Percentiles rank a stretch among this genome's conserved stretches.
phyloP scores from a whole-genome alignment of 2,888 invertebrate genomes.

The Trachelus stipa region DNA sequence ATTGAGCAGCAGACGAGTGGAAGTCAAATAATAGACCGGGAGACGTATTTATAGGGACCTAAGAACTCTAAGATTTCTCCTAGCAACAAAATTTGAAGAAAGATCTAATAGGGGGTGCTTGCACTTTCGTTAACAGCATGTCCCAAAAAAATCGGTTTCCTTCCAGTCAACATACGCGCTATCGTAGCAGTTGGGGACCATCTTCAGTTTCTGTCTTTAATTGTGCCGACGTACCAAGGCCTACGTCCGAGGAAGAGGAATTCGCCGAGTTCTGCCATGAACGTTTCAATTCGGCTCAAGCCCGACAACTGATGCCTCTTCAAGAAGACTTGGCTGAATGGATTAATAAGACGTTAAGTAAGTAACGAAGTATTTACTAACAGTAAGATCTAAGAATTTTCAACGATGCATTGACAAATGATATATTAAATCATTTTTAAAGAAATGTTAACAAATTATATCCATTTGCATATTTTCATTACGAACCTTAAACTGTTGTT shows the following conservation, averaged over 20 bases:
- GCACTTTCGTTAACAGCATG: constrained; percentile 40
- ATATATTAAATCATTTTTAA: neutral
- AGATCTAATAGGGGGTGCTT: no score
- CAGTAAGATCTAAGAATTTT: no score
- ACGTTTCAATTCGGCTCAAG: constrained; percentile 80
- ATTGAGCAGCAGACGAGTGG: constrained; percentile 31
- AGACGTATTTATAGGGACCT: neutral
- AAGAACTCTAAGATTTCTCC: no score
- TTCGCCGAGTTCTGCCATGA: constrained; percentile 76
- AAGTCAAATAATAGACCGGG: constrained; percentile 19
- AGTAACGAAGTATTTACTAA: constrained; percentile 57
- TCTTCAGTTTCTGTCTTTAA: constrained; percentile 68
- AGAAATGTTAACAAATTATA: neutral
- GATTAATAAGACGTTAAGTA: constrained; percentile 87
- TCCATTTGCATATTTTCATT: neutral
- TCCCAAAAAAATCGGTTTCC: constrained; percentile 64
- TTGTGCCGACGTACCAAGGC: constrained; percentile 58
- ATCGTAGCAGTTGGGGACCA: constrained; percentile 74
- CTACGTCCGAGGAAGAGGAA: constrained; percentile 70
- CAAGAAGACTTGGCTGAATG: constrained; percentile 90
- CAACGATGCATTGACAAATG: neutral
- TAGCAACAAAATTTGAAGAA: no score
- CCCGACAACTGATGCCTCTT: constrained; percentile 82
- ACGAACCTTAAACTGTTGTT: no score
- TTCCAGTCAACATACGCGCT: constrained; percentile 60